A percentile compares a stretch with the other conserved stretches of the same genome.
phyloP scores from a whole-genome alignment of 2,888 invertebrate species.

The Caenorhabditis imperialis region DNA sequence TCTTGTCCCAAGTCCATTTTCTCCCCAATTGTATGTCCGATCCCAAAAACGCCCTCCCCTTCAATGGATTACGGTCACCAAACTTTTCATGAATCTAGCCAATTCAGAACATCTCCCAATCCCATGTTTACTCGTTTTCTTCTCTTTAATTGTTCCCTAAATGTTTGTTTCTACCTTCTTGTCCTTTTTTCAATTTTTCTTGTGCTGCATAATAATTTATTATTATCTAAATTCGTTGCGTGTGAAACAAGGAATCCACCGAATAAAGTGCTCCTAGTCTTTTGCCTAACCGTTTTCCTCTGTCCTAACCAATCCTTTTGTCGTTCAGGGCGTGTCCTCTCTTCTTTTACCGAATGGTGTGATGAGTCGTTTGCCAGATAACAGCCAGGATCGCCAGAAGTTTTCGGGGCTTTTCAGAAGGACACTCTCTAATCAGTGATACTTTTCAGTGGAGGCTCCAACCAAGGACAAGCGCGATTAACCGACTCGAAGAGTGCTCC shows the following conservation, averaged over 20 bases:
- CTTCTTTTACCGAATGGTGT: conserved; percentile 49
- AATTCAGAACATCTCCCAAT: conserved; percentile 19
- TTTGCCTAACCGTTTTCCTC: conserved; percentile 16
- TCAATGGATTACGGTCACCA: conserved; percentile 40
- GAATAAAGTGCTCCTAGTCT: conserved; percentile 41
- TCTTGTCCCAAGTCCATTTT: conserved; percentile 32
- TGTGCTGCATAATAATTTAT: conserved; percentile 44
- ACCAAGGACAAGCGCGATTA: conserved; percentile 45
- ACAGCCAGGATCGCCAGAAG: background rate
- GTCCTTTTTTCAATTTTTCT: conserved; percentile 13
- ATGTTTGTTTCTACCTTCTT: conserved; percentile 26
- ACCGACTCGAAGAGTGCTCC: conserved; percentile 13
- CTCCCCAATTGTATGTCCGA: conserved; percentile 33
- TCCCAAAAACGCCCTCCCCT: conserved; percentile 3
- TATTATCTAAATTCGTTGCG: conserved; percentile 44
- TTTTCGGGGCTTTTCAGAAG: background rate
- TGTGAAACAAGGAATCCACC: conserved; percentile 33
- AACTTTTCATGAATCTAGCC: conserved; percentile 37
- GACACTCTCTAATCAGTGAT: background rate
- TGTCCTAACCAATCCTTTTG: conserved; percentile 14
- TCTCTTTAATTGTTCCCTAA: conserved; percentile 9
- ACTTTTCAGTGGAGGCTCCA: conserved; percentile 43
- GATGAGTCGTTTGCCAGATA: conserved; percentile 23
- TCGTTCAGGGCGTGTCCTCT: conserved; percentile 31
- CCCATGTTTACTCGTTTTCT: conserved; percentile 5